A percentile compares a stretch with the other conserved stretches of the same genome.
Evolutionary conservation across 2,113 vertebrate species (phyloP).

Genomic region (Cariama cristata): DNA sequence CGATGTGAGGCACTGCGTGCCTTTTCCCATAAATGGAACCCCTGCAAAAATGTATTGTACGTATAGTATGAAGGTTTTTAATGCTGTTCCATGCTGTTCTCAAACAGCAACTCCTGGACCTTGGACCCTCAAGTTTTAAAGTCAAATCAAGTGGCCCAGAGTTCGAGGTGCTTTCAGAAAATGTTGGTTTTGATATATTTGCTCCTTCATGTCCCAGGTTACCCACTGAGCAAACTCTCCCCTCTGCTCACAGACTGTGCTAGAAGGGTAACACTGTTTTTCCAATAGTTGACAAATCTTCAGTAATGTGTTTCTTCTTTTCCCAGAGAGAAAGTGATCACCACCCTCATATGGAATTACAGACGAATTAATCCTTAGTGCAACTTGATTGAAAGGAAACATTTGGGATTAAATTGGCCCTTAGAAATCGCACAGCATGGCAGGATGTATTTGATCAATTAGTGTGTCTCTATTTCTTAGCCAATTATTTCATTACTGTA

Average conservation of each 20-base stretch:
- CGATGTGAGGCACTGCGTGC: accelerated
- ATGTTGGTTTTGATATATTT: neutral
- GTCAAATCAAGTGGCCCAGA: neutral
- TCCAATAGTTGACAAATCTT: neutral
- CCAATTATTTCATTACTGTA: neutral
- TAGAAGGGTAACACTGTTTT: neutral
- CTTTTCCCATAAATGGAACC: neutral
- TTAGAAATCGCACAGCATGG: neutral
- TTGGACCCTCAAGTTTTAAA: neutral
- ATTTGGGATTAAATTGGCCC: neutral
- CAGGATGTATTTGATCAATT: neutral
- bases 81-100: neutral
- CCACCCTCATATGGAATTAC: neutral
- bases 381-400: neutral
- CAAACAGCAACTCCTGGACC: neutral
- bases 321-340: neutral
- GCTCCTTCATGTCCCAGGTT: neutral
- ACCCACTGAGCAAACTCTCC: neutral
- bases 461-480: neutral
- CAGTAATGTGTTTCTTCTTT: neutral
- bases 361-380: neutral
- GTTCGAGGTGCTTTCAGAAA: neutral
- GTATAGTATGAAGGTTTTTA: neutral
- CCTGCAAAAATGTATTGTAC: accelerated
- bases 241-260: neutral